Conservation (phyloP, 2,113 vertebrate species). For the Numida meleagris region DNA sequence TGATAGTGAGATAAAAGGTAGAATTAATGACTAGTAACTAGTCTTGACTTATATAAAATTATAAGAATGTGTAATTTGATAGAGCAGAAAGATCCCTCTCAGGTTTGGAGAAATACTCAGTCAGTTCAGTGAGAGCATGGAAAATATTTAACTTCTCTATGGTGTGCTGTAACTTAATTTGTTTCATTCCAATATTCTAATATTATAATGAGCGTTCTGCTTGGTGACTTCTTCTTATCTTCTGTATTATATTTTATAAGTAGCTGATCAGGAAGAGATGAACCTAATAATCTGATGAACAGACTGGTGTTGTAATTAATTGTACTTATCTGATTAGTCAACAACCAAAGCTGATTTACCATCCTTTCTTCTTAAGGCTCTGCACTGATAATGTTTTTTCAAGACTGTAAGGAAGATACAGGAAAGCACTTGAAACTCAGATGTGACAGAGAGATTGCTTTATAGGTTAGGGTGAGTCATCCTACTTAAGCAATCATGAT, state of each 20-base stretch:
- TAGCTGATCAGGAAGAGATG: slow-evolving; percentile 44
- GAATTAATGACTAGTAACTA: neutral
- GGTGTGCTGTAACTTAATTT: neutral
- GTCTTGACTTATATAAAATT: neutral
- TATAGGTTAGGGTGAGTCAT: slow-evolving; percentile 3
- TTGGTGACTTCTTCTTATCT: neutral
- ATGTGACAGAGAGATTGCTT: neutral
- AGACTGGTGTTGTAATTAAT: slow-evolving; percentile 49
- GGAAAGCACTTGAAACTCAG: neutral
- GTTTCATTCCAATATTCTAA: neutral
- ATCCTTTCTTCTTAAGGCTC: slow-evolving; percentile 10
- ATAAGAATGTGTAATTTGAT: neutral
- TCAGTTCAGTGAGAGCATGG: neutral
- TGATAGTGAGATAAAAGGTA: neutral
- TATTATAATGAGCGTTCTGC: neutral
- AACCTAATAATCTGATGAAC: slow-evolving; percentile 44
- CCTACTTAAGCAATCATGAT: neutral
- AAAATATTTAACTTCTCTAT: neutral
- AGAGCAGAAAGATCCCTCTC: neutral
- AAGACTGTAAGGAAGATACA: neutral
- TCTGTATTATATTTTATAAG: slow-evolving; percentile 30
- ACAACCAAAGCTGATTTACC: slow-evolving; percentile 30
- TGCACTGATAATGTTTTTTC: neutral
- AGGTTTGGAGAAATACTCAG: neutral
- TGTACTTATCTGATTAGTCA: slow-evolving; percentile 52